A percentile compares a stretch with the other conserved stretches of the same genome.
Evolutionary conservation across 2,888 invertebrate genomes (phyloP).

Genomic region (Scaptomyza tumidula): DNA sequence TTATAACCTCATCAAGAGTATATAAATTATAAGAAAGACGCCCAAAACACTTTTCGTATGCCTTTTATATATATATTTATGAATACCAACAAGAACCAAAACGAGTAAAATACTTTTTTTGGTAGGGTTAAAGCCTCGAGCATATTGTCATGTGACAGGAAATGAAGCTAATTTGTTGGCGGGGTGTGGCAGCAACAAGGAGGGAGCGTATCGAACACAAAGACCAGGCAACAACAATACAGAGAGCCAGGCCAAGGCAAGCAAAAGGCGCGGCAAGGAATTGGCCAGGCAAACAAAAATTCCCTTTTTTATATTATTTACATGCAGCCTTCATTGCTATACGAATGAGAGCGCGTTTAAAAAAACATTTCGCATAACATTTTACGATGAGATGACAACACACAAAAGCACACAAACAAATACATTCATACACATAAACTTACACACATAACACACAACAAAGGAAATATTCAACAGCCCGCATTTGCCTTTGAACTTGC

Average conservation of each 20-base stretch:
- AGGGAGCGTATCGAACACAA: constrained; percentile 16
- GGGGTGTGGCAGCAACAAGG: constrained; percentile 64
- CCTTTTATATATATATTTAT: constrained; percentile 36
- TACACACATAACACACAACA: too few species aligned
- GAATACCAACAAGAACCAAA: constrained; percentile 29
- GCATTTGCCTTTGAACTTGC: constrained; percentile 68
- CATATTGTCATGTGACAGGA: constrained; percentile 72
- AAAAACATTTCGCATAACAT: constrained; percentile 59
- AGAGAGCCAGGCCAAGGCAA: constrained; percentile 19
- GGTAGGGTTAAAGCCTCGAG: constrained; percentile 66
- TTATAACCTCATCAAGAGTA: constrained; percentile 3
- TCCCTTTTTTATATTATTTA: constrained; percentile 28
- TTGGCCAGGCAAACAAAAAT: constrained; percentile 12
- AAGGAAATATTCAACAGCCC: constrained; percentile 39
- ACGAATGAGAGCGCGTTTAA: constrained; percentile 39
- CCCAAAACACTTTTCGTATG: constrained; percentile 22
- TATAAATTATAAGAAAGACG: constrained; percentile 3
- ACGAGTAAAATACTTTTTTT: constrained; percentile 37
- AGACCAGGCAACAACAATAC: constrained; percentile 24
- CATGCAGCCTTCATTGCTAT: constrained; percentile 39
- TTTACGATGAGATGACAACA: constrained; percentile 57
- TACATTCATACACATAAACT: constrained; percentile 34
- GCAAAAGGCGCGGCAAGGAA: constrained; percentile 24
- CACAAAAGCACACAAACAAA: constrained; percentile 28
- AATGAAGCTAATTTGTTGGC: constrained; percentile 77